Conservation (phyloP, 2,113 vertebrate genomes). For the Columba livia region DNA sequence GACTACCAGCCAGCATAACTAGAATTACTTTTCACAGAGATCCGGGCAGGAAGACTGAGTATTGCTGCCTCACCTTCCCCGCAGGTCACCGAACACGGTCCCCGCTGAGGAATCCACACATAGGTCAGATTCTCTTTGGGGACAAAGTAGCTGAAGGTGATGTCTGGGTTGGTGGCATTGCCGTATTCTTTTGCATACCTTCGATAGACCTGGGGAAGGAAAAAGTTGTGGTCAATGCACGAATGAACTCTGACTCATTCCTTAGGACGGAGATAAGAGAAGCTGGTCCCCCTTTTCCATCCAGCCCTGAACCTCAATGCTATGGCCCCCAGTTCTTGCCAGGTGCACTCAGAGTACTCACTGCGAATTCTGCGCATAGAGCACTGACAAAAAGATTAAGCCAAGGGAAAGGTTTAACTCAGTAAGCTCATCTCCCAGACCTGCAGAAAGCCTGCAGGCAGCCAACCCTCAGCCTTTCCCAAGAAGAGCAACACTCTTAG, state of each 20-base stretch:
- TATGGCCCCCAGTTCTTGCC: neutral
- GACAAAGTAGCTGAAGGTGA: slow-evolving; percentile 86
- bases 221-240: neutral
- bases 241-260: neutral
- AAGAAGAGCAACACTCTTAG: neutral
- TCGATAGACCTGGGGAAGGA: slow-evolving; percentile 83
- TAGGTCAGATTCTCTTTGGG: slow-evolving; percentile 54
- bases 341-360: neutral
- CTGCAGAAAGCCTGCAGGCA: neutral
- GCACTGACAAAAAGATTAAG: neutral
- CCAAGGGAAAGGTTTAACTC: neutral
- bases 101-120: slow-evolving; percentile 73
- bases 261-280: neutral
- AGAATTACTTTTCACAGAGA: neutral
- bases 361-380: neutral
- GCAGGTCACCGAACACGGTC: slow-evolving; percentile 88
- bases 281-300: neutral
- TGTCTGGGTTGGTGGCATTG: slow-evolving; percentile 82
- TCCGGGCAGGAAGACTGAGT: neutral
- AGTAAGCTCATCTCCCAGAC: neutral
- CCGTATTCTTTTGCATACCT: slow-evolving; percentile 88
- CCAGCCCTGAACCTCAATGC: neutral
- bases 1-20: neutral
- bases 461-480: neutral
- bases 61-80: slow-evolving; percentile 81